Evolutionary conservation across 2,113 vertebrate species (phyloP), one percentile per base, ranked within the genome.

Genomic region (Nibea coibor): DNA sequence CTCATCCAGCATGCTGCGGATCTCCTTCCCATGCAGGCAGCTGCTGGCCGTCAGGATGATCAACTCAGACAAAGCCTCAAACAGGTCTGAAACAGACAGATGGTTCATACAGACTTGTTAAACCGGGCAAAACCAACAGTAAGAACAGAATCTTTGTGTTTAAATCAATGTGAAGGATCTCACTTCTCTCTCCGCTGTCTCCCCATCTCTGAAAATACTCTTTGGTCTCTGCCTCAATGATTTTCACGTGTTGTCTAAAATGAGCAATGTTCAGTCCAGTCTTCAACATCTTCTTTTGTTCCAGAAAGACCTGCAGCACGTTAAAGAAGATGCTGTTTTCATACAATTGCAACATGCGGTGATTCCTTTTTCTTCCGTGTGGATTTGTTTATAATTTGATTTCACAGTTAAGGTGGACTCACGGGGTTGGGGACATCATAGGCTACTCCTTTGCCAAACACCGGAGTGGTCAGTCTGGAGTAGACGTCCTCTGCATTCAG

Each of bases 261-360:
- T 94, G 97, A 71, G 96, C 96, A 19, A 98, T 96, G 81, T 98
- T 99, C 80, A 99, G 93, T 0, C 98, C 97, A 0, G 95, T 98
- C 95, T 99, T 99, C 80, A 99, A 86, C 94, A 99, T 97, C 91
- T 99, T 99, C 95, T 99, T 99, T 87, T 99, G 98, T 83, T 99
- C 98, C 95, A 99, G 91, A 91, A 99, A 99, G 59, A 99, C 24
- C 98, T 99, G 87, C 31, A 74, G 17, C 31, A 75, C 3, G 66
- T 50, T 3, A 68, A 20, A 68, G 20, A 9, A 42, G 35, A 15
- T 3, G 3, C 1, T 10, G 10, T 39, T 16, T 7, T 31, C 12
- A 42, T 42, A 43, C 31, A 54, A 14, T 31, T 26, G 35, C 17
- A 47, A 31, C 19, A 31, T 17, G 31, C 12, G 1, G 19, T 4